A percentile compares a stretch with the other conserved stretches of the same genome.
Conservation (phyloP, 2,797 vertebrate genomes). For the Zalophus californianus region DNA sequence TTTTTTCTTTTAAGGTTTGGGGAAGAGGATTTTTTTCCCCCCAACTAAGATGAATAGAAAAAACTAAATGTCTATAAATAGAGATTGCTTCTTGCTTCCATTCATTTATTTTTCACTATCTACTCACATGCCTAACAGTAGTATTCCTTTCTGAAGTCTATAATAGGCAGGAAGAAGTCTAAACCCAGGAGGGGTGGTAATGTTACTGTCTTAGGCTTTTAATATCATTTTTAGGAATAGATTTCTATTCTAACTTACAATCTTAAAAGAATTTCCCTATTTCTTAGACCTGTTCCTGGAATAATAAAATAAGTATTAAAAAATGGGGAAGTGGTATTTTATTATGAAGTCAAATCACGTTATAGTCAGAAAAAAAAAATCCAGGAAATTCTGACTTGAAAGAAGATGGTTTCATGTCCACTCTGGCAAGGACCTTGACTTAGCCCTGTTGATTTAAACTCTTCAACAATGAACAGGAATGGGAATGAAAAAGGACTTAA, state of each 20-base stretch:
- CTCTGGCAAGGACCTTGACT: neutral
- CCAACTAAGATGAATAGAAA: neutral
- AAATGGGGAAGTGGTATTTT: neutral
- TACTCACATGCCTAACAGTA: neutral
- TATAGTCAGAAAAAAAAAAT: neutral
- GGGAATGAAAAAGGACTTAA: neutral
- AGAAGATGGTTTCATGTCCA: neutral
- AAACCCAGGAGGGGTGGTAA: neutral
- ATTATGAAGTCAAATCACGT: neutral
- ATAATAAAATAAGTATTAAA: slow-evolving; percentile 41
- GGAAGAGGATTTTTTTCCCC: neutral
- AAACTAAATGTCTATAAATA: neutral
- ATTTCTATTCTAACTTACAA: slow-evolving; percentile 49
- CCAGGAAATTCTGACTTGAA: neutral
- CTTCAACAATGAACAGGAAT: neutral
- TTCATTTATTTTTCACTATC: neutral
- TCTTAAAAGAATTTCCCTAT: slow-evolving; percentile 19
- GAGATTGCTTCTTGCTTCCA: neutral
- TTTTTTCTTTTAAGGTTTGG: slow-evolving; percentile 10
- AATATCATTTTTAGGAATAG: slow-evolving; percentile 24
- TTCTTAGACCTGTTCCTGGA: neutral
- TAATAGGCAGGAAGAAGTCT: neutral
- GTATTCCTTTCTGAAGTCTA: neutral
- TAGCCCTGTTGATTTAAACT: neutral
- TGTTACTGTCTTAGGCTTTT: neutral